Percentiles rank a stretch among this genome's conserved stretches.
These are phyloP conservation scores for Lithobius niger DNA, from an alignment of 1,140 invertebrate species.

Conservation along the genomic window DNA sequence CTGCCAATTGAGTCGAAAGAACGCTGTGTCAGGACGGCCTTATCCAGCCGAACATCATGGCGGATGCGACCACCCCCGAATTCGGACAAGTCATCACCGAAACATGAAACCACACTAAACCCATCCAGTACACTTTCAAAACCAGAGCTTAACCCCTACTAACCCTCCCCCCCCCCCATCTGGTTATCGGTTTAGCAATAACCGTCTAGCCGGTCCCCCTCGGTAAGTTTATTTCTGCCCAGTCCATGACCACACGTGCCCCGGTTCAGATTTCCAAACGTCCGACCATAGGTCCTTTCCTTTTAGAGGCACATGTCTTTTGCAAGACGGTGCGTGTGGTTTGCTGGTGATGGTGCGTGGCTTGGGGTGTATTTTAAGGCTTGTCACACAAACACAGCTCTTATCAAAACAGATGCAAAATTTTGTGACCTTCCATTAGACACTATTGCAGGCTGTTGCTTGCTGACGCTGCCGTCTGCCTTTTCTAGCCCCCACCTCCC, in stretches of 20 bases:
- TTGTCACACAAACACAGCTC: background rate
- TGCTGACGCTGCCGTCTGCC: too few species aligned
- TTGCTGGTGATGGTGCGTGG: background rate
- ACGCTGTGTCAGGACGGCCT: too few species aligned
- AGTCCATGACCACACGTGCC: background rate
- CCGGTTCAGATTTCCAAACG: background rate
- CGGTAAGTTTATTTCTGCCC: background rate
- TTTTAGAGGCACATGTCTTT: background rate
- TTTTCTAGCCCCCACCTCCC: too few species aligned
- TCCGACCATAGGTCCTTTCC: background rate
- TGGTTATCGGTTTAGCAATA: background rate
- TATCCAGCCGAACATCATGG: too few species aligned
- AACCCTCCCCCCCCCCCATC: background rate
- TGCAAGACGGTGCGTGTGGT: background rate
- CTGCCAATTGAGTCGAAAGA: too few species aligned
- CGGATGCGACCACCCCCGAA: too few species aligned
- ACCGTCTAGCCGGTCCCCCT: too few species aligned
- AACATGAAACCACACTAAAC: too few species aligned
- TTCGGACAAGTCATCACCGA: too few species aligned
- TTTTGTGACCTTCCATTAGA: background rate
- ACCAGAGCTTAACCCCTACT: too few species aligned
- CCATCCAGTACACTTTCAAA: too few species aligned
- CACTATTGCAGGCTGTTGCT: too few species aligned
- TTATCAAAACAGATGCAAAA: conserved; percentile 6
- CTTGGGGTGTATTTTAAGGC: background rate